These are phyloP conservation scores for Tyria jacobaeae DNA, from an alignment of 2,888 invertebrate genomes.

Conservation along the genomic window DNA sequence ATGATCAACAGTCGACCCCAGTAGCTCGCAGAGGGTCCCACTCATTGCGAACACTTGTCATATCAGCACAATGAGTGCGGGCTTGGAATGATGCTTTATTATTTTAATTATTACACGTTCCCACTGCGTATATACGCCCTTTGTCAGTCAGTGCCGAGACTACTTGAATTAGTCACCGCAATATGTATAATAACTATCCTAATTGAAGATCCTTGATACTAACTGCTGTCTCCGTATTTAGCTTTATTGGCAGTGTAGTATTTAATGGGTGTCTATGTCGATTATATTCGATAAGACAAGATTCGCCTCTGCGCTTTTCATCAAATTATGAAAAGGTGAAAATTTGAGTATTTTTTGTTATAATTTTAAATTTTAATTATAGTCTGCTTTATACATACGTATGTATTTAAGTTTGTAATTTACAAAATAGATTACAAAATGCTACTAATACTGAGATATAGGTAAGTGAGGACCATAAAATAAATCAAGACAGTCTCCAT, in stretches of 20 bases:
- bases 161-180: conserved; percentile 68
- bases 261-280: conserved; percentile 1
- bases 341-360: not conserved
- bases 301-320: too few relatives aligned
- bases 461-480: not conserved
- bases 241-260: conserved; percentile 23
- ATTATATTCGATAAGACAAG: not conserved
- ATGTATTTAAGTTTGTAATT: not conserved
- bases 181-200: conserved; percentile 63
- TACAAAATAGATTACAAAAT: not conserved
- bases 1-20: conserved; percentile 53
- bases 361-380: too few relatives aligned
- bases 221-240: conserved; percentile 27
- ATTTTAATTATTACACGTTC: conserved; percentile 85
- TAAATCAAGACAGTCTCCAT: not conserved
- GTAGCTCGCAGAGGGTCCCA: conserved; percentile 62
- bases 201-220: conserved; percentile 71
- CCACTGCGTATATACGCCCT: conserved; percentile 72
- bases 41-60: conserved; percentile 85
- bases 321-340: too few relatives aligned
- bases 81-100: conserved; percentile 78
- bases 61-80: conserved; percentile 78
- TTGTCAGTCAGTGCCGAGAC: conserved; percentile 70
- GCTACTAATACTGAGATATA: not conserved
- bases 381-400: too few relatives aligned